phyloP scores from a whole-genome alignment of 1,140 invertebrate genomes.

The Notospermus geniculatus region DNA sequence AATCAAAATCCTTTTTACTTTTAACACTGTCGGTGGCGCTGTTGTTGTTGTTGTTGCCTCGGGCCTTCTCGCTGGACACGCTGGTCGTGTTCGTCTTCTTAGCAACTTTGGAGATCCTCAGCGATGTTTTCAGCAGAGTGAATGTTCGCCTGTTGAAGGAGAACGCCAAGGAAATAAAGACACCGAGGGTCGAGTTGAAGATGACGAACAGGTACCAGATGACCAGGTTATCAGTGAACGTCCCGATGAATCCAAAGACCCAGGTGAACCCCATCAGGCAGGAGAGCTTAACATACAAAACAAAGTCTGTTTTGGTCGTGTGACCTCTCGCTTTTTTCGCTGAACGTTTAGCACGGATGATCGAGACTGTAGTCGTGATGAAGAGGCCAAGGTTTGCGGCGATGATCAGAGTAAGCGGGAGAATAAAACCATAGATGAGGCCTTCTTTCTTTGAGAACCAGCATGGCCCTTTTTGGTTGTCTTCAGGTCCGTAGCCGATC shows the following conservation, averaged over 20 bases:
- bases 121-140: too few relatives aligned
- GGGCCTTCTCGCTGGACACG: too few relatives aligned
- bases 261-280: constrained; percentile 60
- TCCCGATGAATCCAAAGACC: constrained; percentile 57
- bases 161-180: constrained; percentile 32
- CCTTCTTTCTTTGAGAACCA: constrained; percentile 58
- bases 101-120: too few relatives aligned
- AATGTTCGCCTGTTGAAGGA: constrained; percentile 13
- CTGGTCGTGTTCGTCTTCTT: too few relatives aligned
- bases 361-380: constrained; percentile 51
- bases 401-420: constrained; percentile 58
- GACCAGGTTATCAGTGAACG: constrained; percentile 26
- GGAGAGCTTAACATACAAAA: constrained; percentile 58
- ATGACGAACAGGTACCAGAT: constrained; percentile 52
- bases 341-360: constrained; percentile 18
- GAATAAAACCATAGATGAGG: constrained; percentile 60
- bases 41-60: too few relatives aligned
- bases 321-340: constrained; percentile 23
- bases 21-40: too few relatives aligned
- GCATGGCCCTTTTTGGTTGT: constrained; percentile 57
- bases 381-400: constrained; percentile 60
- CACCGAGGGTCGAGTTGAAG: constrained; percentile 55
- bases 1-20: too few relatives aligned
- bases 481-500: constrained; percentile 42
- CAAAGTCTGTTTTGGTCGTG: constrained; percentile 31